These are phyloP conservation scores for Henricia sp. DNA, from an alignment of 53 echinoderm and acorn worm genomes.

Conservation along the genomic window DNA sequence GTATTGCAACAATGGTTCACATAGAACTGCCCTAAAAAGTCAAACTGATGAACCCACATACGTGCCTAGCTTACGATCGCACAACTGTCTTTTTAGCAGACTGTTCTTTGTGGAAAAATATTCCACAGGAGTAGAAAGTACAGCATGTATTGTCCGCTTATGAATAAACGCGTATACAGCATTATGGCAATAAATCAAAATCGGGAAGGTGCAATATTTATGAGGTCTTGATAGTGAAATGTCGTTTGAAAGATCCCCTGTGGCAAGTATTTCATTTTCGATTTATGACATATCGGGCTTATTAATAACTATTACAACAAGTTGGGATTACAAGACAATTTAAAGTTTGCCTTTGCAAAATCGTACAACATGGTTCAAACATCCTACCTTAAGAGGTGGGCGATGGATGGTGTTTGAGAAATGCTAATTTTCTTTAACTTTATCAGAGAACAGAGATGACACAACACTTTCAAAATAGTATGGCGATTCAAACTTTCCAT, in stretches of 20 bases:
- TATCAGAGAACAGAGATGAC: too few species aligned
- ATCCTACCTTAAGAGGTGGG: too few species aligned
- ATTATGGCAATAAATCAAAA: neutral
- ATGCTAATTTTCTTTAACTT: too few species aligned
- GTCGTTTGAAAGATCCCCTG: neutral
- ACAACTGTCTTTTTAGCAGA: conserved; percentile 1
- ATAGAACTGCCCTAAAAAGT: conserved; percentile 20
- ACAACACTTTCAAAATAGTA: too few species aligned
- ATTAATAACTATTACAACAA: too few species aligned
- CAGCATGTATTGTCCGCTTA: neutral
- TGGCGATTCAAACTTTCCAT: too few species aligned
- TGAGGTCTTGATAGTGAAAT: neutral
- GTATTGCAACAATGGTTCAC: conserved; percentile 33
- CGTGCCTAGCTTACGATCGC: conserved; percentile 7
- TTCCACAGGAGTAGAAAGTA: neutral
- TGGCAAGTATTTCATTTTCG: neutral
- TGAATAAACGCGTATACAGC: neutral
- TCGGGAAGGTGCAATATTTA: neutral
- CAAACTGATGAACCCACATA: conserved; percentile 40
- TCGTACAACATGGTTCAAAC: too few species aligned
- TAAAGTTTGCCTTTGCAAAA: too few species aligned
- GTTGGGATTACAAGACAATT: too few species aligned
- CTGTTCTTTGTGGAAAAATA: neutral
- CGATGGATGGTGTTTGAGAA: too few species aligned
- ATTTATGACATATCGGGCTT: neutral